Conservation (phyloP, 2,113 vertebrate genomes). For the Oreotrochilus melanogaster region DNA sequence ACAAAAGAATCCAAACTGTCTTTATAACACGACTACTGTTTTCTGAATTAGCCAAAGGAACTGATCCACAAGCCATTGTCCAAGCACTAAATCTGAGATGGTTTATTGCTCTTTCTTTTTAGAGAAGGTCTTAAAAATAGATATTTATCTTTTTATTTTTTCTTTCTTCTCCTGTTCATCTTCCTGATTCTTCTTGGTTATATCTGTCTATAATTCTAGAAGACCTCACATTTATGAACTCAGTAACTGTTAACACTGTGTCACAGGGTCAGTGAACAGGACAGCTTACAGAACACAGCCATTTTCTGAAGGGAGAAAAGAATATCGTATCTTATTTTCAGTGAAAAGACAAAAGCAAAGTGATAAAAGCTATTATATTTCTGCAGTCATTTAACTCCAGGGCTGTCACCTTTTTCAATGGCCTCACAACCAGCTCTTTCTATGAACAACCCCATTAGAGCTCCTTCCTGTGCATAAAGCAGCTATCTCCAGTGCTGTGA, state of each 20-base stretch:
- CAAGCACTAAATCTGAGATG: neutral
- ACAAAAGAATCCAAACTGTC: fast-evolving
- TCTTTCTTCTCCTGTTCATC: neutral
- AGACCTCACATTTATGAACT: neutral
- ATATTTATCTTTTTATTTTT: neutral
- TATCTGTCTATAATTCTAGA: neutral
- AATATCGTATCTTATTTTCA: neutral
- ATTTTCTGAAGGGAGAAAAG: constrained; percentile 1
- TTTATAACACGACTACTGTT: neutral
- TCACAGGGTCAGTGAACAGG: neutral
- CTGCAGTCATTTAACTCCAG: constrained; percentile 8
- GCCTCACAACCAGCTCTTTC: neutral
- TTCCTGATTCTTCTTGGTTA: neutral
- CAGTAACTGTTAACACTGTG: neutral
- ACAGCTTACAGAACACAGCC: neutral
- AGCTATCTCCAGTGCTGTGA: neutral
- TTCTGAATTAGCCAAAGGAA: neutral
- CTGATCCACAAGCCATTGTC: neutral
- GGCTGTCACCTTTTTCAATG: neutral
- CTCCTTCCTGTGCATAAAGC: neutral
- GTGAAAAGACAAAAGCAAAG: constrained; percentile 6
- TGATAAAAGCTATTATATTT: constrained; percentile 10
- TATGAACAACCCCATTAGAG: neutral
- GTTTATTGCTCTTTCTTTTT: neutral
- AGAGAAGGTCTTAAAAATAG: neutral